A percentile compares a stretch with the other conserved stretches of the same genome.
phyloP scores from a whole-genome alignment of 2,888 invertebrate species.

The Caradrina clavipalpis region DNA sequence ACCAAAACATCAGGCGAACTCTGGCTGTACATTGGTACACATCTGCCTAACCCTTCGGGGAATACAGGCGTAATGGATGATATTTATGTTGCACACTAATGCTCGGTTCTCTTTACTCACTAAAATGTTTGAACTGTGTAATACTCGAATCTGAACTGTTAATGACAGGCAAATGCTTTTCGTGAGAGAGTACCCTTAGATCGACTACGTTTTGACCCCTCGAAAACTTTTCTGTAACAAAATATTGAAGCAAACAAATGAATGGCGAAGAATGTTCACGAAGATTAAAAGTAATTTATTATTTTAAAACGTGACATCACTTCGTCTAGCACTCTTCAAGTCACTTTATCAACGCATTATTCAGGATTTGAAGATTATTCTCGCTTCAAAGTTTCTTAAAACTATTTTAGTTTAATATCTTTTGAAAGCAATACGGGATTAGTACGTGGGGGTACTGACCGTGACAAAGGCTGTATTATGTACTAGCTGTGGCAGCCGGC shows the following conservation, averaged over 20 bases:
- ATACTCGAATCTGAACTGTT: too few relatives aligned
- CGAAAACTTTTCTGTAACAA: constrained; percentile 6
- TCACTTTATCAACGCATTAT: constrained; percentile 41
- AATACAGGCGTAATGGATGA: too few relatives aligned
- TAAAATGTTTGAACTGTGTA: too few relatives aligned
- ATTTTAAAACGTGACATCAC: constrained; percentile 37
- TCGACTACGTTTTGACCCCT: background rate
- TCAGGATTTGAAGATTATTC: constrained; percentile 52
- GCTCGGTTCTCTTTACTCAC: too few relatives aligned
- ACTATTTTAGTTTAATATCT: constrained; percentile 32
- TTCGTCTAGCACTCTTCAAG: constrained; percentile 24
- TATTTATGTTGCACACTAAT: too few relatives aligned
- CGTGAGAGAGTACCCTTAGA: too few relatives aligned
- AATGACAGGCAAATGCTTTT: too few relatives aligned
- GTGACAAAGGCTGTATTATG: constrained; percentile 1
- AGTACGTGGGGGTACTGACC: constrained; percentile 7
- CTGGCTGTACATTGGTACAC: too few relatives aligned
- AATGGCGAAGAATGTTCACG: constrained; percentile 17
- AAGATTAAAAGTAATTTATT: constrained; percentile 47
- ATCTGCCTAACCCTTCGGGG: too few relatives aligned
- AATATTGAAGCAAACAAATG: constrained; percentile 28
- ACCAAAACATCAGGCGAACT: too few relatives aligned
- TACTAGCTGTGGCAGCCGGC: background rate
- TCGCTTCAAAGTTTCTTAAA: constrained; percentile 26
- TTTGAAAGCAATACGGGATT: constrained; percentile 19